Conservation (phyloP, 2,797 vertebrate species). For the Nasua narica region DNA sequence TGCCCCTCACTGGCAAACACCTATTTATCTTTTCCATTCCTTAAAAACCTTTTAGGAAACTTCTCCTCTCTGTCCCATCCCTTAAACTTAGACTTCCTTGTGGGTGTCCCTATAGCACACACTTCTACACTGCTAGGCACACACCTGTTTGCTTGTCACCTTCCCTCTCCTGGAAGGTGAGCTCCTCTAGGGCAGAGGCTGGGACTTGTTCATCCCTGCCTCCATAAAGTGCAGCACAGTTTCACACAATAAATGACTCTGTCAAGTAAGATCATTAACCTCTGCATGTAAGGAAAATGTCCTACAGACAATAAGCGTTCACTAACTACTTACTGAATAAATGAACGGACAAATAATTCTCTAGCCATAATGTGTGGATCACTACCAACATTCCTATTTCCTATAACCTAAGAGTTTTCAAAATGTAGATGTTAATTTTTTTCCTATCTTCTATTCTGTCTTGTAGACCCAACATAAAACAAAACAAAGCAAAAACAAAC, state of each 20-base stretch:
- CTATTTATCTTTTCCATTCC: background rate
- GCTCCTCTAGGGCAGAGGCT: background rate
- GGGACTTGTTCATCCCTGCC: background rate
- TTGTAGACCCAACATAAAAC: background rate
- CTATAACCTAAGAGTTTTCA: constrained; percentile 7
- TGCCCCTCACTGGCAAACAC: background rate
- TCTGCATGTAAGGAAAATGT: background rate
- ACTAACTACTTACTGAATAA: background rate
- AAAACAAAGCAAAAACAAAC: background rate
- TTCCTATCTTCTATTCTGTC: background rate
- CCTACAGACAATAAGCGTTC: background rate
- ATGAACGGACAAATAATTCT: background rate
- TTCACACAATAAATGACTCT: background rate
- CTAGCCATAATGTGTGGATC: background rate
- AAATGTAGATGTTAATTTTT: background rate
- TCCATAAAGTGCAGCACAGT: background rate
- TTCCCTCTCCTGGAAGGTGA: background rate
- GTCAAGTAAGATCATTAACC: background rate
- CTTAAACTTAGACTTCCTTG: background rate
- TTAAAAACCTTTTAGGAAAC: background rate
- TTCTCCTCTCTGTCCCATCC: background rate
- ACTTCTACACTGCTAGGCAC: background rate
- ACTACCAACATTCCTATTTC: background rate
- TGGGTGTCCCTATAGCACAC: background rate
- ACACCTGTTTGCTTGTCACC: background rate